Percentiles rank a stretch among this genome's conserved stretches.
Conservation (phyloP, 2,888 invertebrate species). For the Zaprionus bogoriensis region DNA sequence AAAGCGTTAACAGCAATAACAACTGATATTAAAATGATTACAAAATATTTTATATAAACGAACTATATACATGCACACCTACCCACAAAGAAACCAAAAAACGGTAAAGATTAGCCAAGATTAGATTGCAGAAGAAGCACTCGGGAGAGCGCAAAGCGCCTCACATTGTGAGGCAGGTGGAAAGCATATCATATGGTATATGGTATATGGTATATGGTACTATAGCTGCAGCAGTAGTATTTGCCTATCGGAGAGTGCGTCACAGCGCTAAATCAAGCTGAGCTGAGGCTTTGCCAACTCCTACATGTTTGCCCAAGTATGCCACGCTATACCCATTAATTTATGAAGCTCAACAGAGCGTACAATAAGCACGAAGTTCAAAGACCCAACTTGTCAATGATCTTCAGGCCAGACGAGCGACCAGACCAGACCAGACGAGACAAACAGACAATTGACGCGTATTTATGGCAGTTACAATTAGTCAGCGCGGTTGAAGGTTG, state of each 20-base stretch:
- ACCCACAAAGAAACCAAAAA: not conserved
- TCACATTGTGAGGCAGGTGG: no score
- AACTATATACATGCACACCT: no score
- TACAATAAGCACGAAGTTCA: constrained; percentile 14
- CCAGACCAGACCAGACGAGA: constrained; percentile 13
- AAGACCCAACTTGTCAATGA: constrained; percentile 32
- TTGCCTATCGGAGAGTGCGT: not conserved
- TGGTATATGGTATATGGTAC: no score
- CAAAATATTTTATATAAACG: constrained; percentile 12
- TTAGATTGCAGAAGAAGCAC: constrained; percentile 3
- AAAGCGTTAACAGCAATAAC: constrained; percentile 35
- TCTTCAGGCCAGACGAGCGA: constrained; percentile 16
- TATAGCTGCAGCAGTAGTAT: not conserved
- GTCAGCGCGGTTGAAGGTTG: constrained; percentile 24
- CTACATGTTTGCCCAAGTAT: no score
- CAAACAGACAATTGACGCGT: constrained; percentile 9
- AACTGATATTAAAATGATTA: constrained; percentile 50
- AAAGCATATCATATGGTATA: no score
- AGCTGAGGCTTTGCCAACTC: not conserved
- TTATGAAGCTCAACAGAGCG: not conserved
- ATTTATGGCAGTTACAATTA: constrained; percentile 24
- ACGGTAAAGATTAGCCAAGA: not conserved
- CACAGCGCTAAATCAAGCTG: not conserved
- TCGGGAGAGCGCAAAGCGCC: not conserved
- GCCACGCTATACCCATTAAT: not conserved